Conservation (phyloP, 2,797 vertebrate genomes). For the Poeciliopsis presidionis region DNA sequence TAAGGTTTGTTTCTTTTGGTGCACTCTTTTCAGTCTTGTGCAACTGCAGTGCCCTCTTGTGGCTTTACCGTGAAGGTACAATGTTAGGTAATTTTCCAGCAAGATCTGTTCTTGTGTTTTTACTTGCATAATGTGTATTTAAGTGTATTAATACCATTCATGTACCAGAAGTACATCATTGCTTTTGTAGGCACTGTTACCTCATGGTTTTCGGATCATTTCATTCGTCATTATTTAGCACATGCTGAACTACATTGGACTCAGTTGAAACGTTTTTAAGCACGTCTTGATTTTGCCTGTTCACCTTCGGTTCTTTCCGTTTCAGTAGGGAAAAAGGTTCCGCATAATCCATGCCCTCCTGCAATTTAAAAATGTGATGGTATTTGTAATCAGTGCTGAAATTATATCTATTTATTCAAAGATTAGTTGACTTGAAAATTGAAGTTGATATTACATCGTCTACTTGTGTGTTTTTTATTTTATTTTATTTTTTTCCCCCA, state of each 20-base stretch:
- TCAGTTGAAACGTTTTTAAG: background rate
- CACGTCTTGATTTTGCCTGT: background rate
- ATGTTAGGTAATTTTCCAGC: background rate
- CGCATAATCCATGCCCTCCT: background rate
- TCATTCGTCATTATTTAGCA: background rate
- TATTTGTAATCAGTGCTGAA: background rate
- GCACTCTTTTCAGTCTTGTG: background rate
- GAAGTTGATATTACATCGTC: no score
- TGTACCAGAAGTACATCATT: background rate
- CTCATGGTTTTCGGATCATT: background rate
- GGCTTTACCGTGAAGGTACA: slow-evolving; percentile 8
- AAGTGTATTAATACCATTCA: background rate
- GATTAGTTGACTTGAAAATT: background rate
- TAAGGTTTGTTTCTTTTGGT: background rate
- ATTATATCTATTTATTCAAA: background rate
- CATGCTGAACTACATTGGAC: background rate
- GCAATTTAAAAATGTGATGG: background rate
- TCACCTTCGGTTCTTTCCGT: background rate
- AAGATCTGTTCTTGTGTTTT: no score
- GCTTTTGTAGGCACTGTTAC: background rate
- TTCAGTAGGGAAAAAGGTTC: background rate
- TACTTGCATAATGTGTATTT: background rate
- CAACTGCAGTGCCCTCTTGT: slow-evolving; percentile 38
- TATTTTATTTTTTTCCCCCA: background rate
- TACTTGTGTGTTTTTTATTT: background rate